Conservation (phyloP, 2,888 invertebrate species). For the Ormia ochracea region DNA sequence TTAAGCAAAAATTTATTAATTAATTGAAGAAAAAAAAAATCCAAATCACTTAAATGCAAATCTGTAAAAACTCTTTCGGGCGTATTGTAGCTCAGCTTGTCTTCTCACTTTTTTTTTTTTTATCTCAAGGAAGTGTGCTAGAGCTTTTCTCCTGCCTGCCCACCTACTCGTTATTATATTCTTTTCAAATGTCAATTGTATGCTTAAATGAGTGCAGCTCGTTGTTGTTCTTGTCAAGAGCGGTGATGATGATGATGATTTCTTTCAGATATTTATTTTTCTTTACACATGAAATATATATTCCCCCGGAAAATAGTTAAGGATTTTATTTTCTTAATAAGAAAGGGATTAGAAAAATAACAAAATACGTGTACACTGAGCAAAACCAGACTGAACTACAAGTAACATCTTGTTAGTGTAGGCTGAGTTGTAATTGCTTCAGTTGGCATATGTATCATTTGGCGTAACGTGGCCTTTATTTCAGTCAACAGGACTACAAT, state of each 20-base stretch:
- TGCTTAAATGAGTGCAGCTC: conserved; percentile 63
- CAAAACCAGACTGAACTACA: not conserved
- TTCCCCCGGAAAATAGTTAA: conserved; percentile 17
- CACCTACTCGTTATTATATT: conserved; percentile 36
- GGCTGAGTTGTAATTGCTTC: too few relatives aligned
- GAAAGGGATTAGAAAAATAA: not conserved
- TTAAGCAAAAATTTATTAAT: too few relatives aligned
- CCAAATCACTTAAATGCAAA: too few relatives aligned
- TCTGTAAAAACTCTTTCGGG: too few relatives aligned
- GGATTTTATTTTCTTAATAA: conserved; percentile 6
- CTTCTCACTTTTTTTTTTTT: conserved; percentile 3
- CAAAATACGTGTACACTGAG: not conserved
- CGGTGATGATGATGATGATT: conserved; percentile 26
- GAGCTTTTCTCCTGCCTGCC: conserved; percentile 19
- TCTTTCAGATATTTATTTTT: conserved; percentile 53
- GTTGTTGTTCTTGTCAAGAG: conserved; percentile 30
- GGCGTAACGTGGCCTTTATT: too few relatives aligned
- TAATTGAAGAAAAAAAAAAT: too few relatives aligned
- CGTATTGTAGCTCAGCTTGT: conserved; percentile 3
- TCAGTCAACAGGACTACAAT: too few relatives aligned
- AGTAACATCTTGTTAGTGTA: too few relatives aligned
- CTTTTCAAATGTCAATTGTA: conserved; percentile 75
- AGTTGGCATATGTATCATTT: too few relatives aligned
- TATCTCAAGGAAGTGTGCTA: conserved; percentile 36
- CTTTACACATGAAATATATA: conserved; percentile 27